These are phyloP conservation scores for Melinopterus prodromus DNA, from an alignment of 2,888 invertebrate genomes.

Conservation along the genomic window DNA sequence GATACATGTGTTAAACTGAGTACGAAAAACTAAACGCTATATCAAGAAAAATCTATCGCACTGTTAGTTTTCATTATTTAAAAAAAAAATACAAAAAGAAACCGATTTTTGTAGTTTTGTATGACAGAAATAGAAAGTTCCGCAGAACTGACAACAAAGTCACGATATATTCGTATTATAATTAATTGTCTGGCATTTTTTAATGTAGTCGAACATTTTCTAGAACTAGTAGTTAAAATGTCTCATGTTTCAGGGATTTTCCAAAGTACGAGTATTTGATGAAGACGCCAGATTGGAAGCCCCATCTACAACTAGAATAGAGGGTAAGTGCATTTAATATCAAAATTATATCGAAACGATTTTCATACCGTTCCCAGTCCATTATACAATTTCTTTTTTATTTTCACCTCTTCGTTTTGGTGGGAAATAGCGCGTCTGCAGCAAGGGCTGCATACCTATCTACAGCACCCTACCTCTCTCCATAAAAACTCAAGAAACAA, in stretches of 20 bases:
- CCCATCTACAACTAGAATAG: conserved; percentile 52
- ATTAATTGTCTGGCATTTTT: no score
- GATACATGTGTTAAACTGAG: no score
- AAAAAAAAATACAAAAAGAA: no score
- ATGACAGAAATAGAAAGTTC: no score
- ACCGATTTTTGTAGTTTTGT: no score
- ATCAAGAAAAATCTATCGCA: no score
- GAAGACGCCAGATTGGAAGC: conserved; percentile 51
- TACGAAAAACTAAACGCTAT: no score
- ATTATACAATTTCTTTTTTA: conserved; percentile 4
- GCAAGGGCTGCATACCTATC: not conserved
- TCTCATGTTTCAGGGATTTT: conserved; percentile 51
- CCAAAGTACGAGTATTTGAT: conserved; percentile 44
- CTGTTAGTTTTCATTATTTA: no score
- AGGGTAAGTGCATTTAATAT: conserved; percentile 50
- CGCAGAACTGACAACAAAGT: no score
- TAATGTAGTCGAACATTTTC: no score
- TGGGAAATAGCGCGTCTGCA: not conserved
- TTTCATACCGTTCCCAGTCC: not conserved
- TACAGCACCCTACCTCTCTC: not conserved
- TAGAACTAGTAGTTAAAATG: no score
- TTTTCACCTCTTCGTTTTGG: not conserved
- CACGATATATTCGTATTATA: no score
- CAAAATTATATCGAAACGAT: not conserved
- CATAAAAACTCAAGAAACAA: conserved; percentile 5